These are phyloP conservation scores for Pyrrhura leucotis DNA, from an alignment of 2,797 vertebrate species.

Conservation along the genomic window DNA sequence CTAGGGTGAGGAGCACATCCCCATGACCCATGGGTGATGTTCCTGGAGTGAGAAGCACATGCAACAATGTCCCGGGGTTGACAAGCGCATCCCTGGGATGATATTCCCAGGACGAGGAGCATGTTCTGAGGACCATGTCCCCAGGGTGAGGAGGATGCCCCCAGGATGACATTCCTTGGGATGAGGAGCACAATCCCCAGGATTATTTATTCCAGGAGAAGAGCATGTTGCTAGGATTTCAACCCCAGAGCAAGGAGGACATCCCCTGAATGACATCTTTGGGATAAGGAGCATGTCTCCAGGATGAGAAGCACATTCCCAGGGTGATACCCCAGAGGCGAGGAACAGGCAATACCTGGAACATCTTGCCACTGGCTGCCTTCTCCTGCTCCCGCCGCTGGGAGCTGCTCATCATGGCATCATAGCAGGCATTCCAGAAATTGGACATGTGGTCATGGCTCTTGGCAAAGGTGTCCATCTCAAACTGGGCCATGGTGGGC, in stretches of 20 bases:
- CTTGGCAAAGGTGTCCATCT: slow-evolving; percentile 91
- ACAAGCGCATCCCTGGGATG: neutral
- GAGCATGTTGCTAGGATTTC: neutral
- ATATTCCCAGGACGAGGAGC: neutral
- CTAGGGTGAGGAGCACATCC: neutral
- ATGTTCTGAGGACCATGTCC: neutral
- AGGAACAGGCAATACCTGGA: slow-evolving; percentile 82
- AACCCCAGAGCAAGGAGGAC: neutral
- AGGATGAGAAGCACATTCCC: neutral
- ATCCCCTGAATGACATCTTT: too few species aligned
- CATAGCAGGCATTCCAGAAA: slow-evolving; percentile 98
- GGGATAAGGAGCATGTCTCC: neutral
- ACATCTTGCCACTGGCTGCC: slow-evolving; percentile 82
- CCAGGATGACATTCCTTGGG: neutral
- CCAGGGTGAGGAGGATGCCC: neutral
- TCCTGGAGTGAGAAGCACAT: neutral
- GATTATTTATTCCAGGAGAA: too few species aligned
- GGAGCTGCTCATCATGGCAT: slow-evolving; percentile 92
- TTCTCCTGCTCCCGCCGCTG: slow-evolving; percentile 83
- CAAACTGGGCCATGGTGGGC: slow-evolving; percentile 91
- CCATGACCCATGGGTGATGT: fast-evolving
- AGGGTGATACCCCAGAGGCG: fast-evolving
- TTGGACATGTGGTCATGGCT: slow-evolving; percentile 97
- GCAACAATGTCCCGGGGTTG: neutral
- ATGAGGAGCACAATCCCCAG: neutral